phyloP scores from a whole-genome alignment of 2,797 vertebrate species.

The Pygocentrus nattereri region DNA sequence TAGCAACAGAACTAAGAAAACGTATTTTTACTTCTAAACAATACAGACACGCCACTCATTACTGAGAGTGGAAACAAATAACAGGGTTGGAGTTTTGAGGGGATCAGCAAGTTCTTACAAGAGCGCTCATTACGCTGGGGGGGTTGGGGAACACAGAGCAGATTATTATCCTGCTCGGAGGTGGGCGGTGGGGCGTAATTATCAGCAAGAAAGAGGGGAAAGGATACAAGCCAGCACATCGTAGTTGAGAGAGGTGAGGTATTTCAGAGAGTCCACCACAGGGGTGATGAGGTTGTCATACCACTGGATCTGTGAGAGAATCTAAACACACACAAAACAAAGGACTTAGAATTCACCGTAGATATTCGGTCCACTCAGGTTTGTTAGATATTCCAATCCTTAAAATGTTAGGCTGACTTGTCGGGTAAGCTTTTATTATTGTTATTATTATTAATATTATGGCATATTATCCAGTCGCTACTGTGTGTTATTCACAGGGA shows the following conservation, averaged over 20 bases:
- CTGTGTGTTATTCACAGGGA: background rate
- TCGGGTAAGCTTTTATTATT: too few species aligned
- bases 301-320: constrained; percentile 98
- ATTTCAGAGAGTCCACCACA: constrained; percentile 98
- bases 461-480: background rate
- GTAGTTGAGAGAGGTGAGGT: constrained; percentile 98
- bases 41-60: constrained; percentile 11
- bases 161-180: constrained; percentile 47
- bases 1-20: background rate
- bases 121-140: constrained; percentile 29
- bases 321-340: constrained; percentile 77
- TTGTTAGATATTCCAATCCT: background rate
- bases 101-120: constrained; percentile 53
- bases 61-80: constrained; percentile 35
- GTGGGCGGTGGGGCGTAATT: constrained; percentile 41
- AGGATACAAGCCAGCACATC: constrained; percentile 98
- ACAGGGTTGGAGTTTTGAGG: constrained; percentile 41
- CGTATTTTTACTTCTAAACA: constrained; percentile 1
- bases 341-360: background rate
- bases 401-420: too few species aligned
- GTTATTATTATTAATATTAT: background rate
- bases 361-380: background rate
- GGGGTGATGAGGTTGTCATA: constrained; percentile 98
- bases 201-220: constrained; percentile 13
- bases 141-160: background rate